Percentiles rank a stretch among this genome's conserved stretches.
phyloP scores from a whole-genome alignment of 2,888 invertebrate species.

The Adineta ricciae region DNA sequence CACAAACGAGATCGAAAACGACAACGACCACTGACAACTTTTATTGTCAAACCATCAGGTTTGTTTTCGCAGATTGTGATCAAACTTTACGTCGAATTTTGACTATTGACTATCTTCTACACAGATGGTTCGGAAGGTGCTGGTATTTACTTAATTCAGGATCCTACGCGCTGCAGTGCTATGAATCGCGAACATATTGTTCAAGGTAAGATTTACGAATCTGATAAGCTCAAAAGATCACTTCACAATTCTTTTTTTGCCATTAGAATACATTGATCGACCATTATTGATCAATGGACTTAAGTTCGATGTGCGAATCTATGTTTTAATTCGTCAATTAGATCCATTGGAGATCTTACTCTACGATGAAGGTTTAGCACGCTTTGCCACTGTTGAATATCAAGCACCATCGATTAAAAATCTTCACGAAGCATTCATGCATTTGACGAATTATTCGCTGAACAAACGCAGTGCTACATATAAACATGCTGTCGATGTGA shows the following conservation, averaged over 20 bases:
- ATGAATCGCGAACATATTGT: slow-evolving; percentile 36
- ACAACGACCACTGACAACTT: slow-evolving; percentile 41
- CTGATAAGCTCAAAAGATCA: too few species aligned
- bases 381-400: slow-evolving; percentile 53
- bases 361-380: slow-evolving; percentile 48
- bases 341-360: slow-evolving; percentile 51
- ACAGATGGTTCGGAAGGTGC: slow-evolving; percentile 52
- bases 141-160: slow-evolving; percentile 52
- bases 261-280: slow-evolving; percentile 50
- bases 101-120: not conserved
- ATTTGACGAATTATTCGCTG: slow-evolving; percentile 54
- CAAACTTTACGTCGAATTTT: too few species aligned
- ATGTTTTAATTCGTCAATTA: slow-evolving; percentile 50
- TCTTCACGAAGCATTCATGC: slow-evolving; percentile 50
- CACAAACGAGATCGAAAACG: slow-evolving; percentile 33
- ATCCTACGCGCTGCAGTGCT: slow-evolving; percentile 37
- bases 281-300: slow-evolving; percentile 49
- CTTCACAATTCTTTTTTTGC: not conserved
- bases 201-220: slow-evolving; percentile 33
- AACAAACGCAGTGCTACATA: slow-evolving; percentile 51
- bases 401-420: slow-evolving; percentile 50
- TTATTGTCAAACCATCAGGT: slow-evolving; percentile 51
- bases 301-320: slow-evolving; percentile 53
- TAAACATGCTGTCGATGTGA: slow-evolving; percentile 42
- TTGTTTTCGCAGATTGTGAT: not conserved